These are phyloP conservation scores for Stigmatopora nigra DNA, from an alignment of 2,113 vertebrate species.

Conservation along the genomic window DNA sequence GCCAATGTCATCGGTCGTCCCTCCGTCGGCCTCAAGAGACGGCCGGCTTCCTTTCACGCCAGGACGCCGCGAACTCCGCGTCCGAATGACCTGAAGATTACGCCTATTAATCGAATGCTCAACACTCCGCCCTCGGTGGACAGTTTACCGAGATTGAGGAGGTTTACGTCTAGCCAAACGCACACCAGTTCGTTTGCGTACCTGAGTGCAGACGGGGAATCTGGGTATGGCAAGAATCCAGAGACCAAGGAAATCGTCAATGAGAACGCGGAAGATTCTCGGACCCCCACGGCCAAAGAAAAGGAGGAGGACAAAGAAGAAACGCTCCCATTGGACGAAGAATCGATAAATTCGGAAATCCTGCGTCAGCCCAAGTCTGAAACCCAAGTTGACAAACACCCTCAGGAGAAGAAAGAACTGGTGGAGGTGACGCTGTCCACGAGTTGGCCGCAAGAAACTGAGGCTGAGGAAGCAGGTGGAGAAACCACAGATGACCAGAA, in stretches of 20 bases:
- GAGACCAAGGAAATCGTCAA: constrained; percentile 28
- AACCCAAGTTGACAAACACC: constrained; percentile 51
- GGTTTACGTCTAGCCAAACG: constrained; percentile 84
- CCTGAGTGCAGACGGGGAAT: constrained; percentile 77
- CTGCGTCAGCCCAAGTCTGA: constrained; percentile 73
- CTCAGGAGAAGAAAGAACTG: constrained; percentile 71
- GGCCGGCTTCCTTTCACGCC: constrained; percentile 79
- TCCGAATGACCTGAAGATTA: constrained; percentile 86
- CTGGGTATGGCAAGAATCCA: constrained; percentile 6
- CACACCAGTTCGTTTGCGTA: constrained; percentile 86
- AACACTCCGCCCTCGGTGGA: constrained; percentile 91
- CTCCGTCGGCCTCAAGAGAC: constrained; percentile 78
- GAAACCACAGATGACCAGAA: constrained; percentile 84
- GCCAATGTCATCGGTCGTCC: constrained; percentile 76
- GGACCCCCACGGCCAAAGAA: constrained; percentile 30
- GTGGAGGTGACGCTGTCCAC: constrained; percentile 84
- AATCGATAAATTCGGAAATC: constrained; percentile 70
- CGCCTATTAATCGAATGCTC: constrained; percentile 86
- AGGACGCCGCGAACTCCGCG: constrained; percentile 85
- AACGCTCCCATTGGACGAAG: constrained; percentile 22
- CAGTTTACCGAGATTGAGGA: constrained; percentile 85
- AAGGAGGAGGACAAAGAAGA: constrained; percentile 17
- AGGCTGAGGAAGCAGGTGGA: constrained; percentile 57
- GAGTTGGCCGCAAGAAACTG: constrained; percentile 70
- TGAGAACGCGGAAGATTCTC: constrained; percentile 35